phyloP scores from a whole-genome alignment of 2,113 vertebrate species.

The Limnothrissa miodon region DNA sequence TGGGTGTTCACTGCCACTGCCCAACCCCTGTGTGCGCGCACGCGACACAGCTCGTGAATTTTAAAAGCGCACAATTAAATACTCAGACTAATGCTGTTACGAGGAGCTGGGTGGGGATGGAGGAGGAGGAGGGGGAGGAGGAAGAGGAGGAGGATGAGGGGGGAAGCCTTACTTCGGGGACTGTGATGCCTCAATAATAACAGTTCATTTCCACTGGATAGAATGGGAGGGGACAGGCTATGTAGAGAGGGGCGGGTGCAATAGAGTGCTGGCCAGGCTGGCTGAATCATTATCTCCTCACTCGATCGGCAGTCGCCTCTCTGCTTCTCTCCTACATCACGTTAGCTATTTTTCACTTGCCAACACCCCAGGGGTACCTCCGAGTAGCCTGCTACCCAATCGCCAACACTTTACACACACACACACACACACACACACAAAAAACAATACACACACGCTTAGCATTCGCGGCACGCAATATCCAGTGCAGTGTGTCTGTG shows the following conservation, averaged over 20 bases:
- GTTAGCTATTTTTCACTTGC: conserved; percentile 4
- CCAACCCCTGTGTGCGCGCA: background rate
- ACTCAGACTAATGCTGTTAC: background rate
- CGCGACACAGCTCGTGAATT: background rate
- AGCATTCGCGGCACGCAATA: background rate
- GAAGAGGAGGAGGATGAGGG: no score
- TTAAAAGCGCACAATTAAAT: conserved; percentile 5
- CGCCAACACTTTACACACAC: conserved; percentile 19
- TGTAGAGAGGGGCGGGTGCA: background rate
- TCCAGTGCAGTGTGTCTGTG: background rate
- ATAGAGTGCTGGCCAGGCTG: background rate
- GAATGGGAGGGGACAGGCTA: background rate
- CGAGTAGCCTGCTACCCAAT: background rate
- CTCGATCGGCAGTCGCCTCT: background rate
- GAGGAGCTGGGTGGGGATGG: background rate
- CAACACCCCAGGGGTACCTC: background rate
- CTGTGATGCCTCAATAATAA: background rate
- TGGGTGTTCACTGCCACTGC: background rate
- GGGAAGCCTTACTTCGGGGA: background rate
- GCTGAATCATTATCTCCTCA: background rate
- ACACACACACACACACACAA: background rate
- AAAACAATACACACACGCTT: conserved; percentile 4
- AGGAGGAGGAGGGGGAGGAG: no score
- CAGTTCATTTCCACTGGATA: background rate
- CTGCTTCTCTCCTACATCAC: background rate